These are phyloP conservation scores for Cepaea nemoralis DNA, from an alignment of 1,140 invertebrate species.

Conservation along the genomic window DNA sequence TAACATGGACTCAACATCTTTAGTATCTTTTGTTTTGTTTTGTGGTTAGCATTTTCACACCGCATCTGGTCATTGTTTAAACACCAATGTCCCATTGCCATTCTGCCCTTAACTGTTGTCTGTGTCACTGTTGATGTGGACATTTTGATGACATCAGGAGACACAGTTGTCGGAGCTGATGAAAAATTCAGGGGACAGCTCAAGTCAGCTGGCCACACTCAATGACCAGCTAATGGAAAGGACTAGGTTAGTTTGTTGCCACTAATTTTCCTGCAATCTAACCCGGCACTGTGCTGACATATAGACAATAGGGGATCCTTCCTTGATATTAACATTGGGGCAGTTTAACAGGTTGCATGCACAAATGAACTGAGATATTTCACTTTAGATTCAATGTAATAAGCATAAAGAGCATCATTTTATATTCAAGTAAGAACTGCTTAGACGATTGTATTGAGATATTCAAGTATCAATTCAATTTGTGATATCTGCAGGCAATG, in stretches of 20 bases:
- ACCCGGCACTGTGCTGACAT: not conserved
- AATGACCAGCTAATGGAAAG: constrained; percentile 69
- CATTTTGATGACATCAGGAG: constrained; percentile 57
- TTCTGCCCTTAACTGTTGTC: constrained; percentile 7
- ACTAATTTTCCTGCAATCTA: constrained; percentile 15
- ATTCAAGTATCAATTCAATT: no score
- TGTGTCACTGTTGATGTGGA: not conserved
- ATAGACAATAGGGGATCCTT: no score
- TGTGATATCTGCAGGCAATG: no score
- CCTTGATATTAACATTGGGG: no score
- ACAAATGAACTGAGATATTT: no score
- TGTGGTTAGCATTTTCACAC: not conserved
- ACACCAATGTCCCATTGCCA: not conserved
- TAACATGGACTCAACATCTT: not conserved
- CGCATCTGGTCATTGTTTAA: not conserved
- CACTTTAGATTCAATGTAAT: no score
- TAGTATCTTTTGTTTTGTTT: not conserved
- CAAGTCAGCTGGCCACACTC: constrained; percentile 67
- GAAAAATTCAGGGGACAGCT: constrained; percentile 71
- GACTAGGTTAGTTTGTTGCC: constrained; percentile 67
- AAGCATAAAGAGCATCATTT: no score
- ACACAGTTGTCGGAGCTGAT: constrained; percentile 68
- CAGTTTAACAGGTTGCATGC: no score
- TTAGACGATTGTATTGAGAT: no score
- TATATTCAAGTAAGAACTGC: no score